Evolutionary conservation across 2,888 invertebrate genomes (phyloP), one percentile per base, ranked within the genome.

Genomic region (Tiphia femorata): DNA sequence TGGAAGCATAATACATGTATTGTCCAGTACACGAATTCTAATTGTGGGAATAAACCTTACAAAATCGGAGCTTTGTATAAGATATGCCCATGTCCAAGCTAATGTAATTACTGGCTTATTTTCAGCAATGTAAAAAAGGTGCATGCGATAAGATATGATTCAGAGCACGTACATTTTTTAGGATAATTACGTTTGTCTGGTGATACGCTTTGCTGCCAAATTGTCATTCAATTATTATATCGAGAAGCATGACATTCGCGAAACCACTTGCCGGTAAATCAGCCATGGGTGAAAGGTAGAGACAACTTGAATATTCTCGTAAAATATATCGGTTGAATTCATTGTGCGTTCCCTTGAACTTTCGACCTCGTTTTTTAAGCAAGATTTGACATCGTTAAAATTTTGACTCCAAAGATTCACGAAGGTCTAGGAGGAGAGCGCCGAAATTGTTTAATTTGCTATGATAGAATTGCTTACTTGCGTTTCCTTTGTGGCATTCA

Each of bases 401-500:
- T 19, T 19, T 6, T 20, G 38, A 17, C 19, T 6, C 17, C n/a
- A 17, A 20, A 4, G 38, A 8, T 38, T 17, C 6, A 17, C 38
- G 10, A 38, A 8, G 16, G 19, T 14, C 7, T 8, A 17, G 16
- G 10, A 38, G 19, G n/a, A 38, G n/a, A 35, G n/a, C 38, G 38
- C 2, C 8, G 3, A 37, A 14, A 8, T 37, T 19, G 16, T 8
- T 38, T 8, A 17, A 19, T n/a, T 38, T 17, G 20, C 41, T n/a
- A n/a, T n/a, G n/a, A n/a, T n/a, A n/a, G n/a, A 43, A 16, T 41
- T 29, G 62, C 67, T 77, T 70, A 83, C 83, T 77, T 80, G 81
- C n/a, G 77, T 78, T 57, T 79, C 82, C 59, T 79, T 81, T 38
- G 82, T 77, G 20, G 73, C 72, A 53, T 80, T 82, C 40, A 80